Conservation (phyloP, 1,140 invertebrate species). For the Sitodiplosis mosellana region DNA sequence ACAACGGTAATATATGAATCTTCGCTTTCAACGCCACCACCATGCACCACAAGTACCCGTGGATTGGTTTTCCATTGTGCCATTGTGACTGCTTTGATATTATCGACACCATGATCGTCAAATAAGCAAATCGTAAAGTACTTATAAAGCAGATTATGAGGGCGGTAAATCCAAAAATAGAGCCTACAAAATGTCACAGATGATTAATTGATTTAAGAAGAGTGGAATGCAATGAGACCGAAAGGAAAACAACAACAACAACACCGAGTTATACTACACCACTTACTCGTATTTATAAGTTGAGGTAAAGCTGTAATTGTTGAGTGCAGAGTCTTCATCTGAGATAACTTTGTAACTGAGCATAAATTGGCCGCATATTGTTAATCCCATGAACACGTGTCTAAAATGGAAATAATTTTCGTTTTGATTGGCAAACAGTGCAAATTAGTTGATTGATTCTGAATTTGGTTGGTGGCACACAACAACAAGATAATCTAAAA, state of each 20-base stretch:
- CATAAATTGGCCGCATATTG: slow-evolving; percentile 79
- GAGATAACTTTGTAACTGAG: slow-evolving; percentile 60
- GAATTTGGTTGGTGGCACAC: slow-evolving; percentile 3
- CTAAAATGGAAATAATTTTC: slow-evolving; percentile 25
- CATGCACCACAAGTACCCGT: slow-evolving; percentile 33
- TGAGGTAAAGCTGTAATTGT: slow-evolving; percentile 21
- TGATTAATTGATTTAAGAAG: no score
- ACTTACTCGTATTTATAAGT: slow-evolving; percentile 24
- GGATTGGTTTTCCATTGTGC: slow-evolving; percentile 37
- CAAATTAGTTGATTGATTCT: background rate
- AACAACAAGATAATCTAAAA: background rate
- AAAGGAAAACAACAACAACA: background rate
- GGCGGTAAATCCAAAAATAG: slow-evolving; percentile 23
- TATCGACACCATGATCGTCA: slow-evolving; percentile 35
- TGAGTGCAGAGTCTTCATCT: slow-evolving; percentile 26
- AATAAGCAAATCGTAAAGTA: slow-evolving; percentile 30
- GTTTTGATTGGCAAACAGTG: background rate
- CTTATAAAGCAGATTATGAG: slow-evolving; percentile 16
- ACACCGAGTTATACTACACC: background rate
- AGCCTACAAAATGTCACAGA: slow-evolving; percentile 8
- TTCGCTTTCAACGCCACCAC: slow-evolving; percentile 22
- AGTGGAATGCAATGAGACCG: no score
- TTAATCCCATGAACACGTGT: slow-evolving; percentile 84
- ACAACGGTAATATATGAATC: slow-evolving; percentile 24
- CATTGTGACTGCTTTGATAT: slow-evolving; percentile 33